Evolutionary conservation across 37 sponge, comb jelly and placozoan species (phyloP), one percentile per base, ranked within the genome.

Genomic region (Diacarnus erythraeanus): DNA sequence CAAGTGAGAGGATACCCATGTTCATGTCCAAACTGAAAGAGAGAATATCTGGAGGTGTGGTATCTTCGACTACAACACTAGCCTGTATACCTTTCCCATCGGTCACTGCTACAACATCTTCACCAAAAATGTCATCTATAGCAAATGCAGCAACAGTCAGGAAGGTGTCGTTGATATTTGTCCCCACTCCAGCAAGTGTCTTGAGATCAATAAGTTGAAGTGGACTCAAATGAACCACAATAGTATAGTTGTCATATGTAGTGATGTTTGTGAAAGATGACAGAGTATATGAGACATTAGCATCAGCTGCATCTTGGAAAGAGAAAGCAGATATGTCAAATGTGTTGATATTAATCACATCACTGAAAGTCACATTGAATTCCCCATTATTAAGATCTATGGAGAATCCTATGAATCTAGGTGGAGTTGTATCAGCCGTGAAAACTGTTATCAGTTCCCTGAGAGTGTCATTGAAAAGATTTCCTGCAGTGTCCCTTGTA

Each of bases 351-450:
- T 73, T 59, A 15, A 96, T 83, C 30, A 96, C 94, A 78, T 96
- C 93, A 64, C 43, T 81, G 57, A 96, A 96, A 39, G 97, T 96
- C 26, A 96, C 57, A 38, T 87, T 93, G 25, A 96, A 71, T 64
- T 87, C 59, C 43, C 93, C 97, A 71, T 61, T 77, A 68, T 96
- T 96, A 38, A 88, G 77, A 68, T 96, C 83, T 67, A 93, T 83
- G 1, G 85, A 73, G 66, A 93, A 96, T 1, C 64, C 35, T 17
- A 75, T 27, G 58, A 96, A 57, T 20, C 37, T 80, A 20, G 86
- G 80, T 38, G 83, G 69, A 30, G 91, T 78, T 22, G 59, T 84
- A 64, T 96, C 97, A 3, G 69, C 42, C 23, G 69, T 38, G 15
- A 77, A 60, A 35, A 66, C 38, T 36, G 77, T 70, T 42, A 76